Percentiles rank a stretch among this genome's conserved stretches.
Evolutionary conservation across 2,797 vertebrate species (phyloP).

Genomic region (Gorsachius magnificus): DNA sequence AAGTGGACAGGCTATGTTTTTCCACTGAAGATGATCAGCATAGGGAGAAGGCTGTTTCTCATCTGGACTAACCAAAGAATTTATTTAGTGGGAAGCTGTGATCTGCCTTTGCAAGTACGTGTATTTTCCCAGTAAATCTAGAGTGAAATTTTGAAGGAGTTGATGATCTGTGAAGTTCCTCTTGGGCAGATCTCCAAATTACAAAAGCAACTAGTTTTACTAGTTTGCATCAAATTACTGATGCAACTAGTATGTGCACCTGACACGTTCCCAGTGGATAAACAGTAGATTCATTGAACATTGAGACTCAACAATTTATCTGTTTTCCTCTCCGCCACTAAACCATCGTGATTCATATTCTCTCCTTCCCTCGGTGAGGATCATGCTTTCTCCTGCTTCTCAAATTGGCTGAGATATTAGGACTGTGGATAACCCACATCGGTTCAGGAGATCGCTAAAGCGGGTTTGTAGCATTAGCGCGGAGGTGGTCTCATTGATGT

Average conservation of each 20-base stretch:
- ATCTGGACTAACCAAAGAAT: not conserved
- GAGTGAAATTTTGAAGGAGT: not conserved
- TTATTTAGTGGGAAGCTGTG: not conserved
- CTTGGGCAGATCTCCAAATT: not conserved
- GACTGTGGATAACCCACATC: not conserved
- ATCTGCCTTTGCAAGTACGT: not conserved
- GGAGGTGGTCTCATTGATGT: not conserved
- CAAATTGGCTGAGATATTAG: not conserved
- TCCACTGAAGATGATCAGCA: not conserved
- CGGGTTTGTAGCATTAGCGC: not conserved
- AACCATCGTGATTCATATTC: not conserved
- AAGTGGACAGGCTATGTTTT: not conserved
- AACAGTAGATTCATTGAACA: not conserved
- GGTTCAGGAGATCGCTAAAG: not conserved
- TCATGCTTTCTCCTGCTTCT: not conserved
- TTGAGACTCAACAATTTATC: not conserved
- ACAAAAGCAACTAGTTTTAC: not conserved
- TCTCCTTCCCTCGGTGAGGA: not conserved
- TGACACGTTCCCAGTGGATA: not conserved
- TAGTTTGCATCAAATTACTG: not conserved
- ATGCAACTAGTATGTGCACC: not conserved
- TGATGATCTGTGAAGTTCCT: not conserved
- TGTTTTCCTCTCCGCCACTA: not conserved
- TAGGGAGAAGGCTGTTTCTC: not conserved
- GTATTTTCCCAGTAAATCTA: not conserved